Evolutionary conservation across 2,113 vertebrate species (phyloP).

Genomic region (Ascaphus truei): DNA sequence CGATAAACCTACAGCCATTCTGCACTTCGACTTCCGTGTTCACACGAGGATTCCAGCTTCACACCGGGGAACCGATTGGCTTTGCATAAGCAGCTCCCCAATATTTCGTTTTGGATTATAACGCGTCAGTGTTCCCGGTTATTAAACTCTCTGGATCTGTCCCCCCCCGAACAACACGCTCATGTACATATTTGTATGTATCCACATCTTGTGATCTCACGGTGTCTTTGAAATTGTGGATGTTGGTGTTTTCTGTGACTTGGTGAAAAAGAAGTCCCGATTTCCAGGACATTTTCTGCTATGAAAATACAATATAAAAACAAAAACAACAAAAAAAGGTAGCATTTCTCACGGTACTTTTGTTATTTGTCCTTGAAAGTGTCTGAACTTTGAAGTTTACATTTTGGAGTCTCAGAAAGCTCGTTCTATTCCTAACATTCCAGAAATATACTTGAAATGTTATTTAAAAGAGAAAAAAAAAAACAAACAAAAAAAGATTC

Average conservation of each 20-base stretch:
- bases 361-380: constrained; percentile 79
- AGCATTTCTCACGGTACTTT: constrained; percentile 80
- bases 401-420: constrained; percentile 88
- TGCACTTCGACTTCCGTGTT: too few species aligned
- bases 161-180: background rate
- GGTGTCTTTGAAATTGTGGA: constrained; percentile 94
- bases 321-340: too few species aligned
- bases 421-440: constrained; percentile 95
- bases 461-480: too few species aligned
- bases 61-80: too few species aligned
- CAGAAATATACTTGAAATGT: constrained; percentile 98
- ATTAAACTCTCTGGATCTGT: background rate
- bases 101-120: too few species aligned
- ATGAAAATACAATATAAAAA: constrained; percentile 71
- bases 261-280: constrained; percentile 85
- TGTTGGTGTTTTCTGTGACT: constrained; percentile 94
- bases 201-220: constrained; percentile 88
- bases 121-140: background rate
- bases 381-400: constrained; percentile 91
- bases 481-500: too few species aligned
- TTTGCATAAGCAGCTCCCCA: too few species aligned
- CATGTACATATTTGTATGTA: constrained; percentile 42
- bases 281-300: constrained; percentile 73
- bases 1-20: too few species aligned
- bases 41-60: too few species aligned